phyloP scores from a whole-genome alignment of 2,797 vertebrate genomes.

The Darevskia mixta region DNA sequence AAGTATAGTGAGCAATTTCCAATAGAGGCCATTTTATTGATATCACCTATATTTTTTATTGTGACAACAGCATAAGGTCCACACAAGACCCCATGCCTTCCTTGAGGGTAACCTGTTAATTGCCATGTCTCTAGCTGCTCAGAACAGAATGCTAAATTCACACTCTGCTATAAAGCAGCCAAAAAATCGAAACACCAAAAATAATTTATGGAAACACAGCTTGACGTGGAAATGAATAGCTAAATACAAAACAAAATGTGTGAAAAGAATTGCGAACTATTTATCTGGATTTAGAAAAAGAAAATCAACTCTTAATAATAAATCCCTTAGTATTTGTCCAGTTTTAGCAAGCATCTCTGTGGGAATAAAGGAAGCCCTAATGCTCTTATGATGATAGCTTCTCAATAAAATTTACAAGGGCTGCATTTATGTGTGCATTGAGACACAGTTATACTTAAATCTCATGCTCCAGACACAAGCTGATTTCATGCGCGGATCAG shows the following conservation, averaged over 20 bases:
- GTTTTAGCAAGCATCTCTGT: slow-evolving; percentile 35
- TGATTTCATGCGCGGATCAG: slow-evolving; percentile 46
- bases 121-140: slow-evolving; percentile 7
- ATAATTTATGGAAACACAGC: slow-evolving; percentile 4
- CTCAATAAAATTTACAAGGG: slow-evolving; percentile 48
- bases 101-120: slow-evolving; percentile 37
- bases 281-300: neutral
- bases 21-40: too few relatives aligned
- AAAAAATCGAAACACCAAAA: slow-evolving; percentile 25
- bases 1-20: too few relatives aligned
- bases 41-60: too few relatives aligned
- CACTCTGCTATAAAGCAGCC: slow-evolving; percentile 1
- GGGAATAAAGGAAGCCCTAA: slow-evolving; percentile 42
- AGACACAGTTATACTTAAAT: slow-evolving; percentile 65
- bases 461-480: slow-evolving; percentile 46
- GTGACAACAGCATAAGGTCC: too few relatives aligned
- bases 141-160: slow-evolving; percentile 30
- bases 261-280: slow-evolving; percentile 18
- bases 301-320: slow-evolving; percentile 12
- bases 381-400: slow-evolving; percentile 37
- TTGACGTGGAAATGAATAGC: slow-evolving; percentile 26
- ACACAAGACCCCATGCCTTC: neutral
- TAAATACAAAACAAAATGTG: slow-evolving; percentile 61
- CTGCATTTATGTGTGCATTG: slow-evolving; percentile 53
- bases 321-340: slow-evolving; percentile 60